Evolutionary conservation across 2,888 invertebrate species (phyloP).

Genomic region (Pachydiplax longipennis): DNA sequence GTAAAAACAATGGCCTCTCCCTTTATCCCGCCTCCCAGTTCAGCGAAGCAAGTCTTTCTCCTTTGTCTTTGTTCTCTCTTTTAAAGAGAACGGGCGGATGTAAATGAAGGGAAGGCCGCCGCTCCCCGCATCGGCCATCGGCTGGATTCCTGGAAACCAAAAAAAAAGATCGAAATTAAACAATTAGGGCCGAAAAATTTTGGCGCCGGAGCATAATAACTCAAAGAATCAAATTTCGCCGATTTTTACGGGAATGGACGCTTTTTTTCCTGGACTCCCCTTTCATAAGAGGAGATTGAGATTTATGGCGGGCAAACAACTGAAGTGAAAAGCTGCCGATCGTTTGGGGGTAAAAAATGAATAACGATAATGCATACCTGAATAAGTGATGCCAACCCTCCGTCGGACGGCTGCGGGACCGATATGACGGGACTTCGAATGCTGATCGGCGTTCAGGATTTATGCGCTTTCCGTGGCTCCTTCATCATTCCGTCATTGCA

Average conservation of each 20-base stretch:
- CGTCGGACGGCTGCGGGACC: not conserved
- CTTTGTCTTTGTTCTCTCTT: not conserved
- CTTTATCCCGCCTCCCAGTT: slow-evolving; percentile 46
- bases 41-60: slow-evolving; percentile 18
- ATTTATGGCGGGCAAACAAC: slow-evolving; percentile 24
- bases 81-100: not conserved
- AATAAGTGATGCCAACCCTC: slow-evolving; percentile 18
- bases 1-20: slow-evolving; percentile 43
- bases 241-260: not conserved
- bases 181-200: slow-evolving; percentile 3
- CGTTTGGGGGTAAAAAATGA: slow-evolving; percentile 26
- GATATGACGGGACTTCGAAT: slow-evolving; percentile 37
- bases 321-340: slow-evolving; percentile 43
- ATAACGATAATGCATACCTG: slow-evolving; percentile 35
- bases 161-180: not conserved
- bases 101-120: not conserved
- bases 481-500: slow-evolving; percentile 23
- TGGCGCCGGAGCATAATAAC: not conserved
- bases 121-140: not conserved
- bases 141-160: not conserved
- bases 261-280: not conserved
- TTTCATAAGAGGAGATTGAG: not conserved
- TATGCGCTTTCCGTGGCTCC: slow-evolving; percentile 5
- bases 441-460: slow-evolving; percentile 12
- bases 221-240: not conserved